Evolutionary conservation across 1,140 invertebrate species (phyloP), one percentile per base, ranked within the genome.

Genomic region (Diorhabda sublineata): DNA sequence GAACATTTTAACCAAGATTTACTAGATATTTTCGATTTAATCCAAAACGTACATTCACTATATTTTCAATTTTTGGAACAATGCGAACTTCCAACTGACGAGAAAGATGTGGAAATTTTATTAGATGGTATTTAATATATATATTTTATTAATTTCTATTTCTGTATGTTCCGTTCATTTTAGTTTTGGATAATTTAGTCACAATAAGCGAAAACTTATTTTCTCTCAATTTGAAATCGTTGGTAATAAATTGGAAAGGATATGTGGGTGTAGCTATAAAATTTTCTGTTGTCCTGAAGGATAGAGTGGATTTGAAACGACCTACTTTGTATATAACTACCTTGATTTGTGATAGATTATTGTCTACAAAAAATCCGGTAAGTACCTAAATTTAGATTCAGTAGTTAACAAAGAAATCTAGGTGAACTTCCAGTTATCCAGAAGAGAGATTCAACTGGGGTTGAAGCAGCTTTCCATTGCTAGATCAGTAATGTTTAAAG

Each of bases 231-330:
- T 58, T 68, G 42, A 68, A 71, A 58, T 68, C 62, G 4, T 57
- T 71, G 58, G 42, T 60, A n/a, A 64, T 47, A 44, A 71, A 68
- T 65, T 71, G 70, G 70, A 71, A 71, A 59, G 62, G 42, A 47
- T 68, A 68, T 44, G 58, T 57, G n/a, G 56, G 11, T 26, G 61
- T 71, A 4, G 47, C 44, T 58, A 61, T 68, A 42, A 71, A 68
- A 68, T 58, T 59, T 8, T 56, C 67, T 2, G 8, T 3, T 45
- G 8, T 61, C 41, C n/a, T 57, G 47, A 58, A 47, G 8, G 41
- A 44, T 9, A 5, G 42, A 4, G 42, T 66, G n/a, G 43, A 70
- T 56, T 11, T 71, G 44, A 68, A 45, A 61, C 2, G 26, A n/a
- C 62, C 70, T 0, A 65, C 68, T 44, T 5, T 42, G 3, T 64